Conservation (phyloP, 2,797 vertebrate species). For the Borostomias antarcticus region DNA sequence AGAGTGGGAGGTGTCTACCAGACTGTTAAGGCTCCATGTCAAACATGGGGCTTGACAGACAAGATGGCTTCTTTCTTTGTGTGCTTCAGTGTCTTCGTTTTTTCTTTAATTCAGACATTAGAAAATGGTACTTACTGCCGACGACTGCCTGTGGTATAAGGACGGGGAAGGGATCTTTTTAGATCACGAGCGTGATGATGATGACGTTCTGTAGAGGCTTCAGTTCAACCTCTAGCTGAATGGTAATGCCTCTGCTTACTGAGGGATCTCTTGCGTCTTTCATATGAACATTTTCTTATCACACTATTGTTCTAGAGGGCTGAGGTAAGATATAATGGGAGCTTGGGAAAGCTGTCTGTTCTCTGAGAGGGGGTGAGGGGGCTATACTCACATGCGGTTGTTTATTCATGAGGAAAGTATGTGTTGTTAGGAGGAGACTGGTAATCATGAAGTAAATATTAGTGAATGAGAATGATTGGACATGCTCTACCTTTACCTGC, state of each 20-base stretch:
- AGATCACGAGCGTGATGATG: background rate
- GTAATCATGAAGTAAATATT: slow-evolving; percentile 15
- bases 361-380: slow-evolving; percentile 13
- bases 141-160: slow-evolving; percentile 1
- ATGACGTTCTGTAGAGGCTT: background rate
- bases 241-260: slow-evolving; percentile 2
- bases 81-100: background rate
- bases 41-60: background rate
- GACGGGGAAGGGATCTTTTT: background rate
- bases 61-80: background rate
- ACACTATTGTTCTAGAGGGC: slow-evolving; percentile 10
- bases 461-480: slow-evolving; percentile 28
- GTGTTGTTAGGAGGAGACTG: slow-evolving; percentile 6
- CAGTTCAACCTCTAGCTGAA: slow-evolving; percentile 1
- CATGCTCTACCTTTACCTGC: slow-evolving; percentile 65
- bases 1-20: background rate
- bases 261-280: slow-evolving; percentile 21
- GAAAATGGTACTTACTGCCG: background rate
- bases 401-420: background rate
- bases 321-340: background rate
- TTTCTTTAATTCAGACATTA: background rate
- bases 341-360: slow-evolving; percentile 24
- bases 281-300: slow-evolving; percentile 5
- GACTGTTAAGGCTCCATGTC: background rate
- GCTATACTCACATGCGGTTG: background rate